Evolutionary conservation across 2,888 invertebrate species (phyloP).

Genomic region (Drosophila sordidapex): DNA sequence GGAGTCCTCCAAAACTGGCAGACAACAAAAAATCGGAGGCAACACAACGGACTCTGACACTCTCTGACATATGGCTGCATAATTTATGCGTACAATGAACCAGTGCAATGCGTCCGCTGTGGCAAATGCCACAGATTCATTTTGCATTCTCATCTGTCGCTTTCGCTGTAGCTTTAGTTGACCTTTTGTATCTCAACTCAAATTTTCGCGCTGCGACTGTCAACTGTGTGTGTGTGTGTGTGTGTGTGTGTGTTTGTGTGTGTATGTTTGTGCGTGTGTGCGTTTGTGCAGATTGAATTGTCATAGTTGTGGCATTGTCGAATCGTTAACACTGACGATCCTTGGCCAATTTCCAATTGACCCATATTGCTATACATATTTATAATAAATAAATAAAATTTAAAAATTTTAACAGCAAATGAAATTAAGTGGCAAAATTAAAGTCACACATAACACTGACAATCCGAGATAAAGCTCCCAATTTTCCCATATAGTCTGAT

Average conservation of each 20-base stretch:
- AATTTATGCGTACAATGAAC: conserved; percentile 80
- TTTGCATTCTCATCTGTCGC: conserved; percentile 51
- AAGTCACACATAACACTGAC: background rate
- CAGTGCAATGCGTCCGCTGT: conserved; percentile 45
- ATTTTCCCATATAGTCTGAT: background rate
- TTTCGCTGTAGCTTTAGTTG: conserved; percentile 25
- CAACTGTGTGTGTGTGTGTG: conserved; percentile 17
- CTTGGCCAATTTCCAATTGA: conserved; percentile 56
- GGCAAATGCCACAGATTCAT: conserved; percentile 54
- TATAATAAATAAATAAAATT: conserved; percentile 47
- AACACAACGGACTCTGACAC: conserved; percentile 31
- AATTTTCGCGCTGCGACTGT: conserved; percentile 38
- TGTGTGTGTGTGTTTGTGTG: conserved; percentile 4
- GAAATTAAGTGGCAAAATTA: background rate
- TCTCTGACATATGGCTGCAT: conserved; percentile 71
- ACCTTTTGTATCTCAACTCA: conserved; percentile 40
- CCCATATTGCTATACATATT: conserved; percentile 67
- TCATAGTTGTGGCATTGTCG: conserved; percentile 37
- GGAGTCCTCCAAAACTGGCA: conserved; percentile 21
- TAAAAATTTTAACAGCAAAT: conserved; percentile 5
- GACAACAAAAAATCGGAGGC: conserved; percentile 7
- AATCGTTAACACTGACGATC: conserved; percentile 40
- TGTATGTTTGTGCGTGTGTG: background rate
- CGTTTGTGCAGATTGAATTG: conserved; percentile 21
- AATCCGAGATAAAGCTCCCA: background rate